These are phyloP conservation scores for Spilosoma lubricipeda DNA, from an alignment of 2,888 invertebrate genomes.

Conservation along the genomic window DNA sequence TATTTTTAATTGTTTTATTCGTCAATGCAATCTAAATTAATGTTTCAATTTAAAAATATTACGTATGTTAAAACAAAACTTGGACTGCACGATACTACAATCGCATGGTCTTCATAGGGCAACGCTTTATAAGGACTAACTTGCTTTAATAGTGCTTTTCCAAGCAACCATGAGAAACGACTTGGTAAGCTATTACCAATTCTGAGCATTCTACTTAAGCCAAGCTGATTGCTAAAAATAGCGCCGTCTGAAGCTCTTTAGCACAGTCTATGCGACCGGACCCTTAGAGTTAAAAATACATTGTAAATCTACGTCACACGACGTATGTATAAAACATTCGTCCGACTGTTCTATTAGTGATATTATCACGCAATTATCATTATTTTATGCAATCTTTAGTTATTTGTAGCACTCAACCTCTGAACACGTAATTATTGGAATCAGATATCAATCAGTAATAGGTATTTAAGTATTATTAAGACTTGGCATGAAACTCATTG, in stretches of 20 bases:
- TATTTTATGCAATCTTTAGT: background rate
- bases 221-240: background rate
- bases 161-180: too few species aligned
- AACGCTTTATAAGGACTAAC: background rate
- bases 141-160: too few species aligned
- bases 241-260: background rate
- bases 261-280: background rate
- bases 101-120: background rate
- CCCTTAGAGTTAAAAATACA: background rate
- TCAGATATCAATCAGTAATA: background rate
- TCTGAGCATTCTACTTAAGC: background rate
- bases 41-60: too few species aligned
- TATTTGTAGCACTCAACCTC: background rate
- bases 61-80: background rate
- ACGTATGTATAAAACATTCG: background rate
- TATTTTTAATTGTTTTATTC: too few species aligned
- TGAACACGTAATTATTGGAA: background rate
- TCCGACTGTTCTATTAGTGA: background rate
- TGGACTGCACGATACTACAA: background rate
- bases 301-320: background rate
- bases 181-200: background rate
- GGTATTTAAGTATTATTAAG: constrained; percentile 9
- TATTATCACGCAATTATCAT: background rate
- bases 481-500: constrained; percentile 82
- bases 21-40: too few species aligned